phyloP scores from a whole-genome alignment of 2,888 invertebrate species.

The Pteria penguin region DNA sequence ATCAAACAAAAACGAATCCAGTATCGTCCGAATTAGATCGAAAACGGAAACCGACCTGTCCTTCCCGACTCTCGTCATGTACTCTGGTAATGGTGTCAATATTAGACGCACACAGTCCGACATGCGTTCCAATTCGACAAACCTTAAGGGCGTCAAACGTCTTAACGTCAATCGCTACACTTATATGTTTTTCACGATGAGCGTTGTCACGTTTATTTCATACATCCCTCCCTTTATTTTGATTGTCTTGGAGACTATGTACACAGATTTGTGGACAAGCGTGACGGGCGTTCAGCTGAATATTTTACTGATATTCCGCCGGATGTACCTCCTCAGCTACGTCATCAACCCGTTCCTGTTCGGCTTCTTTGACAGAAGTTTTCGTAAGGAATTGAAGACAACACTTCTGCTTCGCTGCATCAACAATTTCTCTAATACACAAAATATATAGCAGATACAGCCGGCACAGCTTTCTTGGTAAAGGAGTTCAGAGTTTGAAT shows the following conservation, averaged over 20 bases:
- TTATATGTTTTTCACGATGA: conserved; percentile 21
- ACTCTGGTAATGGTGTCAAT: not conserved
- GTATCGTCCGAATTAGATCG: not conserved
- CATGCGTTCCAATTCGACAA: not conserved
- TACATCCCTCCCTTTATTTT: conserved; percentile 11
- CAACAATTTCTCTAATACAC: no score
- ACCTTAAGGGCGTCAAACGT: not conserved
- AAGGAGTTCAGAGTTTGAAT: no score
- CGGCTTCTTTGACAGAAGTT: conserved; percentile 20
- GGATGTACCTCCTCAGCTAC: conserved; percentile 16
- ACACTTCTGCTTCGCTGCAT: no score
- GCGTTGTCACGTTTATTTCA: conserved; percentile 15
- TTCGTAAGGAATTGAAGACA: not conserved
- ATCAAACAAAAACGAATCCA: not conserved
- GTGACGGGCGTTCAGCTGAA: not conserved
- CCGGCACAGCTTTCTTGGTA: no score
- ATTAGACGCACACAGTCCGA: not conserved
- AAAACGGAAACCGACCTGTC: not conserved
- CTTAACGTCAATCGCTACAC: conserved; percentile 11
- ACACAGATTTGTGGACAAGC: not conserved
- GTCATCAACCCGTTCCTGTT: conserved; percentile 23
- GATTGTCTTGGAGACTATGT: not conserved
- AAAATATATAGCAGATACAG: no score
- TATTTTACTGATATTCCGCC: not conserved
- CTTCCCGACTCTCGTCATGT: not conserved